phyloP scores from a whole-genome alignment of 2,888 invertebrate species.

The Pristionchus fissidentatus region DNA sequence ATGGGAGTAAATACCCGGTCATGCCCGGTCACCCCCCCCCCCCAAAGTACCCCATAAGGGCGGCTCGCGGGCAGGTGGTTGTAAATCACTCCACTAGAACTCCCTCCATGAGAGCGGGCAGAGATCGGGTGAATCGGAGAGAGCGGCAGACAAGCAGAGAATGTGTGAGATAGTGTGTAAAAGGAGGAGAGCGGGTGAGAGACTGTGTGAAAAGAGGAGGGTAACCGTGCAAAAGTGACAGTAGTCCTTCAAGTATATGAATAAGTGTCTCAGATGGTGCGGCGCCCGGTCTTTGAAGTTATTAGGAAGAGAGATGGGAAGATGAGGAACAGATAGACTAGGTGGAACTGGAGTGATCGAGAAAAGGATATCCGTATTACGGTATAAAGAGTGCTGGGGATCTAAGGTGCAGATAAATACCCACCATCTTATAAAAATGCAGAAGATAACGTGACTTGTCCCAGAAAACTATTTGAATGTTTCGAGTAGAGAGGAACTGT shows the following conservation, averaged over 20 bases:
- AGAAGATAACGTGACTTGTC: no score
- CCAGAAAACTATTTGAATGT: no score
- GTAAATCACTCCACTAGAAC: conserved; percentile 43
- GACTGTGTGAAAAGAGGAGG: no score
- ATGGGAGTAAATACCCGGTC: background rate
- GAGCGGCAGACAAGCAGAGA: background rate
- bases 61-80: conserved; percentile 39
- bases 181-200: background rate
- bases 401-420: no score
- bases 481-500: no score
- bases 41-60: conserved; percentile 17
- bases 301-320: conserved; percentile 11
- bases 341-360: background rate
- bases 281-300: conserved; percentile 32
- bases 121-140: background rate
- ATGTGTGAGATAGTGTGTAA: background rate
- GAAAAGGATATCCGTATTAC: no score
- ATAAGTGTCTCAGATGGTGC: conserved; percentile 16
- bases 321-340: conserved; percentile 21
- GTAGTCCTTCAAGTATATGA: conserved; percentile 43
- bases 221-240: conserved; percentile 27
- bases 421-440: no score
- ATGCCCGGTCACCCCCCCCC: background rate
- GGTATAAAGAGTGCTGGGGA: no score
- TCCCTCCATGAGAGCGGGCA: conserved; percentile 21